Percentiles rank a stretch among this genome's conserved stretches.
Evolutionary conservation across 2,113 vertebrate genomes (phyloP).

Genomic region (Meles meles): DNA sequence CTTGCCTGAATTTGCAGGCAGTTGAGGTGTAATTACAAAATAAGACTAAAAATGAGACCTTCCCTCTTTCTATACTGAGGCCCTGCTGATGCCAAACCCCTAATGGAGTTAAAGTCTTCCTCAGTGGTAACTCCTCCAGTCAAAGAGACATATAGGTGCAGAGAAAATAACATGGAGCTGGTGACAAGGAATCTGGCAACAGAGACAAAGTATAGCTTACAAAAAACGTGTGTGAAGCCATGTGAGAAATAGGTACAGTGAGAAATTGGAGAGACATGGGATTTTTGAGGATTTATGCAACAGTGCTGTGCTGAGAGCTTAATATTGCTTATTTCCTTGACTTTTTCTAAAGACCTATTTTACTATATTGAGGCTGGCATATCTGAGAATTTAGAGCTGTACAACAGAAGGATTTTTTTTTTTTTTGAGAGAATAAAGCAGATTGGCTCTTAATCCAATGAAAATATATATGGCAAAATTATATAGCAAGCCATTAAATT

Average conservation of each 20-base stretch:
- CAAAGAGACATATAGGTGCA: not conserved
- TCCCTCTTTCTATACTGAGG: not conserved
- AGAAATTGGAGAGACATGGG: not conserved
- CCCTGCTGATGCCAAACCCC: not conserved
- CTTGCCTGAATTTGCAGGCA: not conserved
- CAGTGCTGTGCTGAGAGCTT: not conserved
- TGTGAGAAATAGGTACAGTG: not conserved
- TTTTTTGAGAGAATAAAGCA: not conserved
- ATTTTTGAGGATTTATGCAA: not conserved
- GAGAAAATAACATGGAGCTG: not conserved
- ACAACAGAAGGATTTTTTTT: not conserved
- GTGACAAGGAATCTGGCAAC: not conserved
- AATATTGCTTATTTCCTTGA: not conserved
- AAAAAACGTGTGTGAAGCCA: not conserved
- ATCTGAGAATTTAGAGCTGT: not conserved
- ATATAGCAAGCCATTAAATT: not conserved
- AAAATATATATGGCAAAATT: not conserved
- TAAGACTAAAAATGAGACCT: not conserved
- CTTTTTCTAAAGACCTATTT: not conserved
- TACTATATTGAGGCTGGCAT: not conserved
- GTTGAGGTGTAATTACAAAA: not conserved
- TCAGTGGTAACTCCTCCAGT: not conserved
- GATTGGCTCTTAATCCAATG: not conserved
- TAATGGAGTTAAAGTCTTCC: not conserved
- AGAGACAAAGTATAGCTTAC: not conserved